Base-by-base conservation (phyloP, 2,797 vertebrate genomes). In the Chlorospingus flavigularis region DNA sequence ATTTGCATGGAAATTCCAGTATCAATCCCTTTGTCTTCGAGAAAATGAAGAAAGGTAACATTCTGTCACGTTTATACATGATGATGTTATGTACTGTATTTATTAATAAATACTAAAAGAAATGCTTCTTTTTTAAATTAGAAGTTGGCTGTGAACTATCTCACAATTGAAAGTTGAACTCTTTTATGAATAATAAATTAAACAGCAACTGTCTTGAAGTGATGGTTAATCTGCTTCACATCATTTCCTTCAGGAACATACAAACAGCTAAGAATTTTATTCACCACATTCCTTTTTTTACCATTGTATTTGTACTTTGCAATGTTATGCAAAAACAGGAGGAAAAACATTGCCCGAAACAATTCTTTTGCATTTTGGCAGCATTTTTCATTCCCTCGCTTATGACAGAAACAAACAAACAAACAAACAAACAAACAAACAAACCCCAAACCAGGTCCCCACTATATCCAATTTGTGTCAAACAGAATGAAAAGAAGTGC, bases 1-100 rank as follows among this genome's bases (percentile, higher is more conserved):
- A 92, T 95, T 88, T 88, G 88, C 75, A 68, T 95, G 40, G 70
- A 90, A 95, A 94, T 93, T 88, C 78, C 51, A n/a, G n/a, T 54
- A 91, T 94, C 47, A 77, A 50, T 88, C 37, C 81, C 81, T 94
- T 96, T 93, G 73, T 86, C 58, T 95, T 75, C 87, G 42, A 92
- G 78, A 53, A 95, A 82, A 63, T 78, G 35, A 26, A 86, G 68
- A 86, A 91, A 62, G 43, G 81, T 82, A 86, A 47, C 37, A 81
- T 78, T 55, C 53, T 86, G 55, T 55, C 74, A 78, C 43, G 78
- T 89, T 83, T 78, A 17, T 60, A 45, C 21, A 75, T 70, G 75
- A 62, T 62, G 72, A 83, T 91, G 78, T 35, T 85, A 53, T 75
- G 31, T 80, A 88, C 28, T 86, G 28, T 77, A 75, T 84, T 92